These are phyloP conservation scores for Muscicapa adusta DNA, from an alignment of 2,113 vertebrate species.

Conservation along the genomic window DNA sequence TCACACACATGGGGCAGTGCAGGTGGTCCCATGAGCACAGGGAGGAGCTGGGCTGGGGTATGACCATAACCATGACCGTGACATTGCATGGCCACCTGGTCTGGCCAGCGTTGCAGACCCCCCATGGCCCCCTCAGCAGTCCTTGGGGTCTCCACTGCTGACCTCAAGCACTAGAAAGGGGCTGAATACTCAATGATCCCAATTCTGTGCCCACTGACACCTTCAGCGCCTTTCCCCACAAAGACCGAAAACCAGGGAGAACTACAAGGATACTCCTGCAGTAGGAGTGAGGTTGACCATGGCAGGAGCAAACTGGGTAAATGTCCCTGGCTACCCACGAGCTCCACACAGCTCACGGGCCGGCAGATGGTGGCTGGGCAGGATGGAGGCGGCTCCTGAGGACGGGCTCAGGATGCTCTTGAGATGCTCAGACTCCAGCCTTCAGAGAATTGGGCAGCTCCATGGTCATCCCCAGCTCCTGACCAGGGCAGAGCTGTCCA, in stretches of 20 bases:
- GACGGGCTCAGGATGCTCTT: not conserved
- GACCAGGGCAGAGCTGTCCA: not conserved
- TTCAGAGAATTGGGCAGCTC: not conserved
- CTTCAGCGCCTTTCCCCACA: not conserved
- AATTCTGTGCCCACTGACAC: rapidly evolving
- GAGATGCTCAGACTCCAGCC: not conserved
- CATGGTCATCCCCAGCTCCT: not conserved
- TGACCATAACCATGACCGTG: rapidly evolving
- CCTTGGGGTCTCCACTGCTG: not conserved
- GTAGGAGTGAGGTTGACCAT: not conserved
- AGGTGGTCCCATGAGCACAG: rapidly evolving
- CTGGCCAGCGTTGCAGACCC: rapidly evolving
- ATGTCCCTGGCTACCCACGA: not conserved
- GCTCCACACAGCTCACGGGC: not conserved
- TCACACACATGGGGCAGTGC: not conserved
- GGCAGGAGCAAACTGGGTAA: rapidly evolving
- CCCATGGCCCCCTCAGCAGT: rapidly evolving
- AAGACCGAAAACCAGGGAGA: not conserved
- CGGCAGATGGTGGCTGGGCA: rapidly evolving
- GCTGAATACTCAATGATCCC: not conserved
- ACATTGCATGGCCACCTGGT: rapidly evolving
- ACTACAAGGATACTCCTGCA: not conserved
- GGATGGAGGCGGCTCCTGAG: rapidly evolving
- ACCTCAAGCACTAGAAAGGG: not conserved
- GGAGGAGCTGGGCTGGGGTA: not conserved